Conservation (phyloP, 2,797 vertebrate genomes). For the Leuciscus waleckii region DNA sequence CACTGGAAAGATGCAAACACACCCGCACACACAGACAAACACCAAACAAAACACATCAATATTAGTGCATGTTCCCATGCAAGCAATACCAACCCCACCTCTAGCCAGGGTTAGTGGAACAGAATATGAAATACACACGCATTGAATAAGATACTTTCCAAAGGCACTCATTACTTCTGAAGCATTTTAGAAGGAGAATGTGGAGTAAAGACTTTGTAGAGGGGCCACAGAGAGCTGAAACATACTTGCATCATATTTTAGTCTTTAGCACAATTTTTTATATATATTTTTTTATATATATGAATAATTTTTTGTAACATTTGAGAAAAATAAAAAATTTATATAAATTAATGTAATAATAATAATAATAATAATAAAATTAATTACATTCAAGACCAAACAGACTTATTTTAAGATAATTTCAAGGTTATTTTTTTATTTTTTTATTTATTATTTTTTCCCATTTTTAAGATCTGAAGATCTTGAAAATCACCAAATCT, state of each 20-base stretch:
- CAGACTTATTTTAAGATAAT: not conserved
- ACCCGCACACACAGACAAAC: slow-evolving; percentile 52
- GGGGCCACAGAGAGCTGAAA: slow-evolving; percentile 1
- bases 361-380: not conserved
- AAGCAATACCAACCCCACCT: slow-evolving; percentile 37
- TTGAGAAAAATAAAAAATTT: not conserved
- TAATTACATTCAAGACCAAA: not conserved
- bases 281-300: no score
- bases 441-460: no score
- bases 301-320: not conserved
- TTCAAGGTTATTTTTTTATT: not conserved
- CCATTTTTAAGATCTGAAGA: not conserved
- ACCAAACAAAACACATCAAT: slow-evolving; percentile 46
- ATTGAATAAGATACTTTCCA: slow-evolving; percentile 21
- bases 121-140: slow-evolving; percentile 30
- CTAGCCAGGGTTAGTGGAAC: slow-evolving; percentile 41
- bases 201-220: slow-evolving; percentile 7
- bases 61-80: slow-evolving; percentile 48
- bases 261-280: not conserved
- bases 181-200: not conserved
- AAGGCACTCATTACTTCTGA: not conserved
- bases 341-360: not conserved
- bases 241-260: not conserved
- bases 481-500: not conserved
- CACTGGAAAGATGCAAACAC: slow-evolving; percentile 54